A percentile compares a stretch with the other conserved stretches of the same genome.
Conservation (phyloP, 2,797 vertebrate genomes). For the Cuniculus paca region DNA sequence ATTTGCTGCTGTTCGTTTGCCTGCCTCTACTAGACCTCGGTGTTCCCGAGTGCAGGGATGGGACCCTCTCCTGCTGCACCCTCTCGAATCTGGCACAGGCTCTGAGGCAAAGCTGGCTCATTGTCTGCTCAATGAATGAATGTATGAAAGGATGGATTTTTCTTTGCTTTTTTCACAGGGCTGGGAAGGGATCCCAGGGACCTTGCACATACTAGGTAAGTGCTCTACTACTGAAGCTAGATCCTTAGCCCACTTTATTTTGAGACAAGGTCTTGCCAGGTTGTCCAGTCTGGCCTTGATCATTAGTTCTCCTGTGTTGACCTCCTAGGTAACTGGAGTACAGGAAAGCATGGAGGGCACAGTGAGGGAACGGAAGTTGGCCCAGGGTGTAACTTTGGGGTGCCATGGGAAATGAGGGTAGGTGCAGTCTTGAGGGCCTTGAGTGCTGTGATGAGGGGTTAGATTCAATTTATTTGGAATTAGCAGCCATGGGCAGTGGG, state of each 20-base stretch:
- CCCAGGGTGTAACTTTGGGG: neutral
- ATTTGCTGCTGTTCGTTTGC: neutral
- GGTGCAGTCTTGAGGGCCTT: neutral
- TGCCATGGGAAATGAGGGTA: neutral
- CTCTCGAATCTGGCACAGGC: neutral
- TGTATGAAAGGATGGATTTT: neutral
- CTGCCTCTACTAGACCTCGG: neutral
- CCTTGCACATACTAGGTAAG: neutral
- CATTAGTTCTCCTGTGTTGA: neutral
- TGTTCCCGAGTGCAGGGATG: neutral
- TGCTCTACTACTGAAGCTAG: neutral
- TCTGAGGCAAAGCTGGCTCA: neutral
- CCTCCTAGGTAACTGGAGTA: neutral
- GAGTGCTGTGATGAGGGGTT: neutral
- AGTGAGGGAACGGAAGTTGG: neutral
- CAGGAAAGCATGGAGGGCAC: neutral
- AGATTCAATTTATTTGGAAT: conserved; percentile 24
- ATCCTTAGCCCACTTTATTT: neutral
- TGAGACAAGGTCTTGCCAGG: neutral
- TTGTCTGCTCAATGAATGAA: neutral
- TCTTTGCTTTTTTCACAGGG: neutral
- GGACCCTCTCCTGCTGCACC: neutral
- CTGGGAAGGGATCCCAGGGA: neutral
- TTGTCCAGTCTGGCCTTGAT: neutral
- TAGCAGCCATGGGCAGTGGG: neutral